These are phyloP conservation scores for Aporrectodea caliginosa DNA, from an alignment of 1,140 invertebrate genomes.

Conservation along the genomic window DNA sequence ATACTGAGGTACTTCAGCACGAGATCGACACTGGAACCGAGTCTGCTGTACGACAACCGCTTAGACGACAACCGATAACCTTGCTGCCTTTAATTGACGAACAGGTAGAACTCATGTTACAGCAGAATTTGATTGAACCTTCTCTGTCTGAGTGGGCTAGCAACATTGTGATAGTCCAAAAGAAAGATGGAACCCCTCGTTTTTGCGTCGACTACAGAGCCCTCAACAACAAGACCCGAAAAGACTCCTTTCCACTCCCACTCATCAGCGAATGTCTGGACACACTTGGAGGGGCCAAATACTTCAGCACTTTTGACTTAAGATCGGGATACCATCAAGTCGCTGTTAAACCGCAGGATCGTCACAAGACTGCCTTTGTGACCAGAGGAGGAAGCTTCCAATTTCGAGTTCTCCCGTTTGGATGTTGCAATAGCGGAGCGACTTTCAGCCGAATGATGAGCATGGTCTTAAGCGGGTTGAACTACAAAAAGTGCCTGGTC, in stretches of 20 bases:
- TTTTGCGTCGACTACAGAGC: slow-evolving; percentile 42
- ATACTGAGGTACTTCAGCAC: too few species aligned
- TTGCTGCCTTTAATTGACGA: neutral
- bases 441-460: slow-evolving; percentile 43
- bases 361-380: slow-evolving; percentile 44
- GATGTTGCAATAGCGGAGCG: slow-evolving; percentile 38
- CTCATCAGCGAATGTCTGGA: slow-evolving; percentile 43
- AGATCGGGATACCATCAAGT: slow-evolving; percentile 52
- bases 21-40: too few species aligned
- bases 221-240: slow-evolving; percentile 40
- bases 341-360: slow-evolving; percentile 42
- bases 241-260: slow-evolving; percentile 38
- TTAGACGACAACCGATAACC: neutral
- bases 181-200: slow-evolving; percentile 38
- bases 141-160: slow-evolving; percentile 40
- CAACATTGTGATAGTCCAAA: slow-evolving; percentile 42
- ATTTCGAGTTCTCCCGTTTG: slow-evolving; percentile 39
- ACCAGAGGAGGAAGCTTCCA: slow-evolving; percentile 28
- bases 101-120: neutral
- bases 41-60: slow-evolving; percentile 9
- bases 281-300: slow-evolving; percentile 33
- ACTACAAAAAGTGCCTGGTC: slow-evolving; percentile 29
- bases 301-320: slow-evolving; percentile 38
- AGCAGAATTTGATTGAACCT: slow-evolving; percentile 13
- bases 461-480: slow-evolving; percentile 34